Base-by-base conservation (phyloP, 2,888 invertebrate species). In the Ceratothoa steindachneri region DNA sequence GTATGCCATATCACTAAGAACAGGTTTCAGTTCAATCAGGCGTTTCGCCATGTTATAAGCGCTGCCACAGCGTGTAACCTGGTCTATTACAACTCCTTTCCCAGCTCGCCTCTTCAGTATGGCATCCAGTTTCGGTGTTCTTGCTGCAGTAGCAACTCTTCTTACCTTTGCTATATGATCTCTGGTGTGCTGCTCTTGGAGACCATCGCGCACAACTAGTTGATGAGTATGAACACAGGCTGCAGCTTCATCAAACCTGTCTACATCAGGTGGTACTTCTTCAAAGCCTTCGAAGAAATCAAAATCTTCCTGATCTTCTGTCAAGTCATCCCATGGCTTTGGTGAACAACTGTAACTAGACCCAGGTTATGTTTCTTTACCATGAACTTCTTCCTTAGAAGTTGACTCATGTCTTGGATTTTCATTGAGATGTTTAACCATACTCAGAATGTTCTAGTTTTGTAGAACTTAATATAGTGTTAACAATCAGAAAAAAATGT, bases 211-310 rank as follows among this genome's bases (percentile, higher is more conserved):
- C 65, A 65, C 65, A 27, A 29, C 65, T 27, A 65, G 65, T 65
- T 65, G 65, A 29, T 5, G 65, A 27, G 65, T 65, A 65, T 65
- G 65, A 65, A 65, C 65, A 65, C 65, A 65, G 22, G 22, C 65
- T 65, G 65, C 65, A 27, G n/a, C 65, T 19, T 65, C 65, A 65
- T 24, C 65, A 65, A 65, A 65, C 65, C 28, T 29, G 22, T 65
- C 65, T 65, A 19, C 28, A 29, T 15, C n/a, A 65, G 5, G 2
- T 65, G 65, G 65, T 65, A 65, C 65, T 5, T 65, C 65, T 2
- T 65, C 65, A 65, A 65, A 65, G 27, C 3, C 65, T 65, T 2
- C 65, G 28, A 65, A 65, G 27, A 5, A 65, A 65, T 65, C 27
- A 2, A 65, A 15, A 65, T 65, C 27, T 65, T 65, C 51, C 27